Percentiles rank a stretch among this genome's conserved stretches.
These are phyloP conservation scores for Nothoprocta perdicaria DNA, from an alignment of 2,113 vertebrate genomes.

Conservation along the genomic window DNA sequence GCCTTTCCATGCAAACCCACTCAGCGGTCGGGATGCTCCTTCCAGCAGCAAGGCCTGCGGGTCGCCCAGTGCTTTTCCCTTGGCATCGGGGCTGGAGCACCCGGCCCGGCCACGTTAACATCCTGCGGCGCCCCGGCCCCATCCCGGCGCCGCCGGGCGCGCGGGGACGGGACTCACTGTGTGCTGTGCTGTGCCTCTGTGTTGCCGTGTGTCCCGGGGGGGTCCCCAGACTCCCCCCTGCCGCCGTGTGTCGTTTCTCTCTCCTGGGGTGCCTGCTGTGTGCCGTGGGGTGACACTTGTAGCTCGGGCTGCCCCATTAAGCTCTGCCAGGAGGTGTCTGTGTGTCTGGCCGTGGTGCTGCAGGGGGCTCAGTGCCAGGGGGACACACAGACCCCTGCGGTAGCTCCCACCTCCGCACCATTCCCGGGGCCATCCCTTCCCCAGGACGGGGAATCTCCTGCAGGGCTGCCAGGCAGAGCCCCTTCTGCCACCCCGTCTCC, in stretches of 20 bases:
- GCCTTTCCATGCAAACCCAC: too few relatives aligned
- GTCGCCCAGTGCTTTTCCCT: background rate
- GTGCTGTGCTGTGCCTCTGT: constrained; percentile 61
- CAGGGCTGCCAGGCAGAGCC: background rate
- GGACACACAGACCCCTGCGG: background rate
- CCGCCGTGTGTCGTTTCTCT: background rate
- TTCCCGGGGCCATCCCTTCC: background rate
- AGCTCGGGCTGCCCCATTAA: constrained; percentile 7
- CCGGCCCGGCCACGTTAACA: background rate
- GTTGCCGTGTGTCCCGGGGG: constrained; percentile 11
- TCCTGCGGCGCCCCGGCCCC: background rate
- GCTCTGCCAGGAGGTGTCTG: background rate
- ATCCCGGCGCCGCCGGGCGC: background rate
- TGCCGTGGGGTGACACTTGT: constrained; percentile 31
- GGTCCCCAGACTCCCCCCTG: background rate
- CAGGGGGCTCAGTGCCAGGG: background rate
- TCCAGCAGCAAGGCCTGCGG: background rate
- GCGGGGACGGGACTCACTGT: background rate
- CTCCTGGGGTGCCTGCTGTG: background rate
- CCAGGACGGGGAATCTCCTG: background rate
- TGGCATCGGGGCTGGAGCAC: background rate
- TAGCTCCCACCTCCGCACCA: too few relatives aligned
- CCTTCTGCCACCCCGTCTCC: constrained; percentile 7
- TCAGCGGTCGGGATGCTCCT: background rate
- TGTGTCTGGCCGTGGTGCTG: background rate